Conservation (phyloP, 1,140 invertebrate species). For the Asbolus verrucosus region DNA sequence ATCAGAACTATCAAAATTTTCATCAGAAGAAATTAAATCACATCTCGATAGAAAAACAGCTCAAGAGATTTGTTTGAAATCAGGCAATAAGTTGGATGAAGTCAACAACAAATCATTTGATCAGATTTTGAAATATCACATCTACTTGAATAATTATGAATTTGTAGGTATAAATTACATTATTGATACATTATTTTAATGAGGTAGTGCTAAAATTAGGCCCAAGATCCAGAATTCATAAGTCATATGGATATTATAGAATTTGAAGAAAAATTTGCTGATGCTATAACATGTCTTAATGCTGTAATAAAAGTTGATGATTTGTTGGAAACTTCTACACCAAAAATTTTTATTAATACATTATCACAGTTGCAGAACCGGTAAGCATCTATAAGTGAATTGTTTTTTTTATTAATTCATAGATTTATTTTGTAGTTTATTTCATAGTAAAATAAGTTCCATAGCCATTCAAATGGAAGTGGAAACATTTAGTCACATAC, state of each 20-base stretch:
- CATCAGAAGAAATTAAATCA: slow-evolving; percentile 46
- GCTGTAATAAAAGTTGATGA: neutral
- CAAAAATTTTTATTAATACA: neutral
- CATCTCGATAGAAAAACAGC: slow-evolving; percentile 45
- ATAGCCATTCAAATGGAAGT: slow-evolving; percentile 4
- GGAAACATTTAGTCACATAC: neutral
- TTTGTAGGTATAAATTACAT: slow-evolving; percentile 42
- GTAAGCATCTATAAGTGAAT: neutral
- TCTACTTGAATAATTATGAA: slow-evolving; percentile 34
- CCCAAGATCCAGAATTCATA: slow-evolving; percentile 46
- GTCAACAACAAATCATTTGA: slow-evolving; percentile 43
- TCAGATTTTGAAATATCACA: slow-evolving; percentile 47
- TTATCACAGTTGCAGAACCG: neutral
- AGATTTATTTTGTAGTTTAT: neutral
- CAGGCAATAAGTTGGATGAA: slow-evolving; percentile 46
- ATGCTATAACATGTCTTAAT: slow-evolving; percentile 15
- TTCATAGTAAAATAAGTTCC: neutral
- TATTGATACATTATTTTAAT: slow-evolving; percentile 12
- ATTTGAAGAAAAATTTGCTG: slow-evolving; percentile 45
- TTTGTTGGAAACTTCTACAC: neutral
- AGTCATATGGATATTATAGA: slow-evolving; percentile 47
- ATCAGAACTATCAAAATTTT: neutral
- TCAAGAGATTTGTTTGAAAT: slow-evolving; percentile 43
- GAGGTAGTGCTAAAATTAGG: no score
- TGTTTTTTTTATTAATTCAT: neutral